phyloP scores from a whole-genome alignment of 2,113 vertebrate genomes.

The Heloderma charlesbogerti region DNA sequence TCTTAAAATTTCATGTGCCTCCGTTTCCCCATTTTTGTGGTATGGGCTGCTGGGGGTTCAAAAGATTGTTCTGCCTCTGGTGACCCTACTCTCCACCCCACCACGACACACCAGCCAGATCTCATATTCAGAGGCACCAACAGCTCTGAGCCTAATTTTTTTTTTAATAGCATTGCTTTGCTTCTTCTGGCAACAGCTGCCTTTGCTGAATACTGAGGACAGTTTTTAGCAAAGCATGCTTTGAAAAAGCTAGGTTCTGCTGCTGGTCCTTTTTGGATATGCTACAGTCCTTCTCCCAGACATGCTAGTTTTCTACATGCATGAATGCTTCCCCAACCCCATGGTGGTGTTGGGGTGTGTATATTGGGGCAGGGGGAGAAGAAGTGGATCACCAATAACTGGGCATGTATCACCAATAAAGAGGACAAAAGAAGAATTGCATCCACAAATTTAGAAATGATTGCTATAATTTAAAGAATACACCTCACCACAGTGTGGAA shows the following conservation, averaged over 20 bases:
- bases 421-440: too few relatives aligned
- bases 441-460: background rate
- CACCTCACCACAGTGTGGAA: background rate
- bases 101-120: too few relatives aligned
- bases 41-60: too few relatives aligned
- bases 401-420: too few relatives aligned
- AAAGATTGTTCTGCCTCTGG: too few relatives aligned
- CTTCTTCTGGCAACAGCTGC: background rate
- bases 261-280: background rate
- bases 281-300: background rate
- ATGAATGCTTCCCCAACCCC: too few relatives aligned
- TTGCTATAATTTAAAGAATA: background rate
- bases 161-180: background rate
- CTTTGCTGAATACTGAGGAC: background rate
- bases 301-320: background rate
- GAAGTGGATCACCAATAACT: background rate
- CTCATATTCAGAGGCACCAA: background rate
- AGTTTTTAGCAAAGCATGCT: background rate
- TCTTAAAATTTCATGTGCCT: too few relatives aligned
- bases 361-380: too few relatives aligned
- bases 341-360: background rate
- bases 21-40: too few relatives aligned
- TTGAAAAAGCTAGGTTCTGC: background rate
- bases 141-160: background rate
- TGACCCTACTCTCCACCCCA: too few relatives aligned